Conservation (phyloP, 2,113 vertebrate genomes). For the Neofelis nebulosa region DNA sequence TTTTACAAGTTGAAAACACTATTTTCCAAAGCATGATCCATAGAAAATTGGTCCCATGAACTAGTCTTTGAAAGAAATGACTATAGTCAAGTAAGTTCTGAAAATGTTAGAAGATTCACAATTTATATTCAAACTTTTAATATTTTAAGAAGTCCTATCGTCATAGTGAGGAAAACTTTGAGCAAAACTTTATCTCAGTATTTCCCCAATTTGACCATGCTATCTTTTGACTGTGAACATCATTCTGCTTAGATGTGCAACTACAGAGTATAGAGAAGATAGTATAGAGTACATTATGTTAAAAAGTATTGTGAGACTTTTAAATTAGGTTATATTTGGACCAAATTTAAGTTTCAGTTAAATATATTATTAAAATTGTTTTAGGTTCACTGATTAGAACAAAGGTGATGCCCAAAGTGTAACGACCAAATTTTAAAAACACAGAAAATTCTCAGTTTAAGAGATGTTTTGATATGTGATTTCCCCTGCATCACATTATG, state of each 20-base stretch:
- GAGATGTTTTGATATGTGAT: background rate
- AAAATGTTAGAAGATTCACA: background rate
- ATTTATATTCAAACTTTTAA: background rate
- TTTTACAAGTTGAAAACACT: background rate
- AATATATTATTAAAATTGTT: background rate
- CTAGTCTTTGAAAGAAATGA: background rate
- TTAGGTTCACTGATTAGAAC: background rate
- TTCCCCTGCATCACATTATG: background rate
- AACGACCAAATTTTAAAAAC: slow-evolving; percentile 10
- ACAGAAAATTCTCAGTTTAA: background rate
- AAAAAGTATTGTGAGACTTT: background rate
- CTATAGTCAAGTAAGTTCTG: background rate
- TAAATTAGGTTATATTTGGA: background rate
- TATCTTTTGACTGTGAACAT: background rate
- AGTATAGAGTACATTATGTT: background rate
- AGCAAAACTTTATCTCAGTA: background rate
- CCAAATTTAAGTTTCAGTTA: background rate
- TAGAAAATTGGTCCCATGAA: background rate
- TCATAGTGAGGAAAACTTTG: background rate
- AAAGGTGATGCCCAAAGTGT: background rate
- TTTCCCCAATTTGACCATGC: background rate
- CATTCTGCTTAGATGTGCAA: background rate
- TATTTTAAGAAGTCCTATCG: background rate
- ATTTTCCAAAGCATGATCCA: background rate
- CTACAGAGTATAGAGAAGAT: background rate